Conservation (phyloP, 2,113 vertebrate genomes). For the Pimephales promelas region DNA sequence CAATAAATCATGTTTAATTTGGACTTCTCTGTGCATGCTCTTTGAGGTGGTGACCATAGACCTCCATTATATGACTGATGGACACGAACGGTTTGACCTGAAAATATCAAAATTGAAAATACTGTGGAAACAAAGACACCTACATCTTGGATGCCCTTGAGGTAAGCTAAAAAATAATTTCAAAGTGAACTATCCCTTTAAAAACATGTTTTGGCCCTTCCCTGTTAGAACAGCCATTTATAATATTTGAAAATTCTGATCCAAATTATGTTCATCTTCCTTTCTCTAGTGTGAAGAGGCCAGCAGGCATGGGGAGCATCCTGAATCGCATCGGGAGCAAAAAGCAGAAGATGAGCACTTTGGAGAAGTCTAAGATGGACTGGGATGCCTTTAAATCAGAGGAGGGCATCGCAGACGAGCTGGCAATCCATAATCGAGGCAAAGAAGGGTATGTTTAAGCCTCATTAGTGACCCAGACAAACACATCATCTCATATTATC, state of each 20-base stretch:
- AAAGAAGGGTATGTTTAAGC: constrained; percentile 87
- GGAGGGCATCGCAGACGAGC: constrained; percentile 92
- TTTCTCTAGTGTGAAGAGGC: constrained; percentile 75
- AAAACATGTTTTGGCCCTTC: neutral
- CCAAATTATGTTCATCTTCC: neutral
- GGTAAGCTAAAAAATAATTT: too few species aligned
- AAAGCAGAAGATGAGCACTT: constrained; percentile 95
- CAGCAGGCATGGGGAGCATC: constrained; percentile 81
- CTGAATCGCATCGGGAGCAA: constrained; percentile 86
- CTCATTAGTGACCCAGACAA: constrained; percentile 43
- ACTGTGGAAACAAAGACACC: too few species aligned
- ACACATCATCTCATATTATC: constrained; percentile 38
- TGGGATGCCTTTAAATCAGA: constrained; percentile 96
- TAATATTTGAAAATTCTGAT: neutral
- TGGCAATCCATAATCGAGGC: constrained; percentile 94
- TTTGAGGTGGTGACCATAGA: too few species aligned
- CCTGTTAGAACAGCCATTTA: neutral
- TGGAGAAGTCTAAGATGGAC: constrained; percentile 97
- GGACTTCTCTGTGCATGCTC: too few species aligned
- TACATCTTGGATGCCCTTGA: too few species aligned
- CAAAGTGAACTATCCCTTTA: too few species aligned
- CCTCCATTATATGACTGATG: too few species aligned
- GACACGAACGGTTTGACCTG: too few species aligned
- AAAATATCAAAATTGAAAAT: too few species aligned
- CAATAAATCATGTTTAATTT: too few species aligned